Evolutionary conservation across 2,113 vertebrate species (phyloP).

Genomic region (Gorsachius goisagi): DNA sequence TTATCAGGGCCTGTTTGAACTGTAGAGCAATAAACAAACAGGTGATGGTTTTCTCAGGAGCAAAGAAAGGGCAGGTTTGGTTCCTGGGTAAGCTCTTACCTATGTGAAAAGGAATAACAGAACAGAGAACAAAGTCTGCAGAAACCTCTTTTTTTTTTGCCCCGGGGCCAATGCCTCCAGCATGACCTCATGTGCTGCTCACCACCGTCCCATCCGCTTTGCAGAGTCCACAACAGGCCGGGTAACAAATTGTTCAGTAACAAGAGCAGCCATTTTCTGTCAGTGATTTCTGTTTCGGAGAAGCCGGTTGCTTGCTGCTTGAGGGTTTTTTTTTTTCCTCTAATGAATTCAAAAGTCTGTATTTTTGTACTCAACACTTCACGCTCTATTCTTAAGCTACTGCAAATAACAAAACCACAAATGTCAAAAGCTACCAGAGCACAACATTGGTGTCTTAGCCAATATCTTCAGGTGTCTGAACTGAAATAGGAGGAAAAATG

Average conservation of each 20-base stretch:
- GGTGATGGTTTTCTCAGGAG: slow-evolving; percentile 55
- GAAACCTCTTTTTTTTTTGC: background rate
- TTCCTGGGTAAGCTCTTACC: slow-evolving; percentile 23
- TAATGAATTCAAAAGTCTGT: background rate
- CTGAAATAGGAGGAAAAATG: background rate
- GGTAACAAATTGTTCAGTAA: background rate
- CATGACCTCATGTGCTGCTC: background rate
- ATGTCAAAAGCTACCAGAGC: background rate
- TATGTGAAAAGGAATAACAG: slow-evolving; percentile 15
- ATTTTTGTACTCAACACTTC: background rate
- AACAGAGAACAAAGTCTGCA: background rate
- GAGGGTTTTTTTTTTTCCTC: background rate
- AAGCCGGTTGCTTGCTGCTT: background rate
- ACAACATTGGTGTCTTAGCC: background rate
- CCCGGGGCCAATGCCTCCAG: background rate
- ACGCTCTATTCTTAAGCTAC: background rate
- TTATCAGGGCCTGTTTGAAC: slow-evolving; percentile 62
- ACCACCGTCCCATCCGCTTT: background rate
- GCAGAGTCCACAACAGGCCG: background rate
- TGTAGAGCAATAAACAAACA: slow-evolving; percentile 69
- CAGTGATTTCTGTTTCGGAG: background rate
- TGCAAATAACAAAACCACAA: background rate
- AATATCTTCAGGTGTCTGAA: background rate
- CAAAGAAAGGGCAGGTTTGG: slow-evolving; percentile 7
- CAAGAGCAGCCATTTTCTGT: background rate